Evolutionary conservation across 2,797 vertebrate genomes (phyloP).

Genomic region (Coendou prehensilis): DNA sequence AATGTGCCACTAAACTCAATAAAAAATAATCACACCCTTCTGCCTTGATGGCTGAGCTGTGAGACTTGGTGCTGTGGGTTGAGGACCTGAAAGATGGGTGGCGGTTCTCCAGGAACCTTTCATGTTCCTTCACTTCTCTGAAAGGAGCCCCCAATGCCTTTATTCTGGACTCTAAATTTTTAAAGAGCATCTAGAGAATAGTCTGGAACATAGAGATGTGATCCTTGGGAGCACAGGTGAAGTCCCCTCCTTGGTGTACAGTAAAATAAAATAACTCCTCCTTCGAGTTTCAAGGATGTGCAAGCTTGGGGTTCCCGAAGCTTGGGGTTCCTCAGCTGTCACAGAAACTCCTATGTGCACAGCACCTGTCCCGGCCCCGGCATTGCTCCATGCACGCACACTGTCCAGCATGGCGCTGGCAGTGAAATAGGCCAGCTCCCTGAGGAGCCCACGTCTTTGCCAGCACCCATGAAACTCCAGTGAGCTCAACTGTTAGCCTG

Average conservation of each 20-base stretch:
- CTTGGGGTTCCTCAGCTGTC: not conserved
- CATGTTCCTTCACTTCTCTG: not conserved
- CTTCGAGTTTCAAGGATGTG: not conserved
- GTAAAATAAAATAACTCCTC: slow-evolving; percentile 18
- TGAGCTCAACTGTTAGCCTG: not conserved
- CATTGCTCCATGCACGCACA: not conserved
- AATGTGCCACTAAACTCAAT: no score
- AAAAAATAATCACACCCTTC: no score
- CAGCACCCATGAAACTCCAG: not conserved
- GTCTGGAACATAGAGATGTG: not conserved
- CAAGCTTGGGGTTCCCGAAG: not conserved
- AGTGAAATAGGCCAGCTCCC: not conserved
- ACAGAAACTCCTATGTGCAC: not conserved
- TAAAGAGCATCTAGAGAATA: not conserved
- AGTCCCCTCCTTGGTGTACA: not conserved
- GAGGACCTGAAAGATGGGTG: not conserved
- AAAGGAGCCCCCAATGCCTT: not conserved
- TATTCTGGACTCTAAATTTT: not conserved
- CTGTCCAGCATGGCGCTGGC: not conserved
- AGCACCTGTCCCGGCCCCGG: not conserved
- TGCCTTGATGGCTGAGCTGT: not conserved
- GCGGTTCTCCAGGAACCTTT: not conserved
- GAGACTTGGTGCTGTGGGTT: not conserved
- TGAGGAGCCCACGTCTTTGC: not conserved
- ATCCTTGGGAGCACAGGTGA: not conserved